Percentiles rank a stretch among this genome's conserved stretches.
These are phyloP conservation scores for Xiphorhynchus erythropygius DNA, from an alignment of 2,797 vertebrate genomes.

Conservation along the genomic window DNA sequence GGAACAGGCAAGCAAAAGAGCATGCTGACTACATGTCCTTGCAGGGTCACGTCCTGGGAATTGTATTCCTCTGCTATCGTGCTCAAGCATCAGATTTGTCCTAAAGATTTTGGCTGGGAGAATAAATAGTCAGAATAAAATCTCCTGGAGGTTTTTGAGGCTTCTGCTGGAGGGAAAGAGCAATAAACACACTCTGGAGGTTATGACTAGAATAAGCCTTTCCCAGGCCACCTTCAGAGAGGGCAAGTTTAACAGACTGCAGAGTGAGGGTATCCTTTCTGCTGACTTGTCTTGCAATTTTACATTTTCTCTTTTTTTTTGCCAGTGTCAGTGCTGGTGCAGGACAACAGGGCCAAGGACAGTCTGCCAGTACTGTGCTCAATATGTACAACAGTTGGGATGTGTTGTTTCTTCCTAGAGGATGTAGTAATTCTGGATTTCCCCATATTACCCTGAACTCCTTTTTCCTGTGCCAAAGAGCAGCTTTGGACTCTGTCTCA, in stretches of 20 bases:
- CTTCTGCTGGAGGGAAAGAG: slow-evolving; percentile 6
- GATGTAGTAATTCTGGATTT: neutral
- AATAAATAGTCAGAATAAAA: neutral
- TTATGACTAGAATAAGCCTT: neutral
- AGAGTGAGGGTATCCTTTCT: neutral
- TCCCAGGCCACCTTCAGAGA: neutral
- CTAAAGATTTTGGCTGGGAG: neutral
- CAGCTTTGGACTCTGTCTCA: slow-evolving; percentile 38
- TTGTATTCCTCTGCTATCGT: slow-evolving; percentile 50
- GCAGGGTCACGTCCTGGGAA: neutral
- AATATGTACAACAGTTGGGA: neutral
- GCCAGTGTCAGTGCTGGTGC: neutral
- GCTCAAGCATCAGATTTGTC: neutral
- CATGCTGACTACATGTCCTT: slow-evolving; percentile 53
- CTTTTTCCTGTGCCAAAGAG: slow-evolving; percentile 24
- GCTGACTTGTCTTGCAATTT: neutral
- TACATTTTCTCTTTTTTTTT: neutral
- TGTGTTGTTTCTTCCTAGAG: slow-evolving; percentile 36
- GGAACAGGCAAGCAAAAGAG: slow-evolving; percentile 41
- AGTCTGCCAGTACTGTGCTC: neutral
- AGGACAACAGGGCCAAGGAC: neutral
- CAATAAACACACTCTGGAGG: neutral
- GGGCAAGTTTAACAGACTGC: neutral
- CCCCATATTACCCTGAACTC: slow-evolving; percentile 7
- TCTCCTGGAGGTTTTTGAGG: neutral